Base-by-base conservation (phyloP, 1,140 invertebrate genomes). In the Papilio machaon region DNA sequence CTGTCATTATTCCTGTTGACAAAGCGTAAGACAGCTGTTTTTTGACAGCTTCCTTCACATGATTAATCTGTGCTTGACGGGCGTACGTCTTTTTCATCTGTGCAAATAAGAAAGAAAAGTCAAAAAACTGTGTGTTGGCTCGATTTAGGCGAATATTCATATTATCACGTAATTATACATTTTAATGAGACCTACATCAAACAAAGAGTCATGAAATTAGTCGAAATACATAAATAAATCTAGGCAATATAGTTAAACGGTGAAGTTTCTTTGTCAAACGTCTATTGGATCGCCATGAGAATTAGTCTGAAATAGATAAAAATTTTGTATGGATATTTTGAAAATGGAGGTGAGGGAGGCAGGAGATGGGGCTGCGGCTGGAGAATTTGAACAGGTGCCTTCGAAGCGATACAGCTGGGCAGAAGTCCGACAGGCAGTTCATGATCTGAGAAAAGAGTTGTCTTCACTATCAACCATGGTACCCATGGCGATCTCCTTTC, bases 401-500 rank as follows among this genome's bases (percentile, higher is more conserved):
- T 85, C 88, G 1, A 93, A 92, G 80, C 94, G 92, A 80, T 96
- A 95, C 79, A 96, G 96, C 64, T 99, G 98, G 98, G 95, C 96
- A 1, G 97, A 98, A 88, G 95, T 98, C 2, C 96, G 97, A 84
- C 95, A 96, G 70, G 96, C 97, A 23, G 98, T 99, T 0, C 97
- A 97, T 86, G 97, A 98, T 85, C 95, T 98, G 79, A 95, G 98
- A 3, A 96, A 97, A 82, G 96, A 97, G 86, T 89, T 98, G 38
- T 97, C 97, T 1, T 96, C 96, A 70, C 94, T 98, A 77, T 97
- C 97, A 0, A 96, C 96, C 1, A 97, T 97, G 93, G 96, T 98
- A 23, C 98, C 98, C 13, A 97, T 96, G 82, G 96, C 96, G 47
- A 96, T 98, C 85, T 96, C 97, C 19, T 99, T 99, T 94, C 95